Evolutionary conservation across 2,113 vertebrate species (phyloP).

Genomic region (Bubo scandiacus): DNA sequence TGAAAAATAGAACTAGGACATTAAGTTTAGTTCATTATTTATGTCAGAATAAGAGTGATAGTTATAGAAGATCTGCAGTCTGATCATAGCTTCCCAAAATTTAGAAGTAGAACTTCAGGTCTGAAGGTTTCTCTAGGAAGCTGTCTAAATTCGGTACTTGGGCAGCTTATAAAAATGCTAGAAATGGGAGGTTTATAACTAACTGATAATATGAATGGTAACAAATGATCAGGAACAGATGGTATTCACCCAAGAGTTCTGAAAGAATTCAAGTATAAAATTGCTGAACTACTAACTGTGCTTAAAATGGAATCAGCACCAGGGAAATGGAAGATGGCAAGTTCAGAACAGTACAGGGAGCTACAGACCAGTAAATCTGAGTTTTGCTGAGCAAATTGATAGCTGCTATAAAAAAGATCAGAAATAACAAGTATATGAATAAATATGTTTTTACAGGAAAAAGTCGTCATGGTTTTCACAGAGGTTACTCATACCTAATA

Average conservation of each 20-base stretch:
- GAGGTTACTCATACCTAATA: neutral
- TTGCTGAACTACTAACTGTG: neutral
- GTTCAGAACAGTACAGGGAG: neutral
- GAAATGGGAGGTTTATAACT: neutral
- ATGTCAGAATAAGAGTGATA: neutral
- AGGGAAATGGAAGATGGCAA: neutral
- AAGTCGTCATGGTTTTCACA: neutral
- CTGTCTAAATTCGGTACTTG: neutral
- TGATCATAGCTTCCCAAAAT: neutral
- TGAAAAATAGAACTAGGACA: neutral
- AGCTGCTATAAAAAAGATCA: neutral
- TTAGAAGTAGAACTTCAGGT: neutral
- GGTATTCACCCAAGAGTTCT: neutral
- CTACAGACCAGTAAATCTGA: neutral
- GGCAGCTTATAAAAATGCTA: neutral
- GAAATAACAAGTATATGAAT: neutral
- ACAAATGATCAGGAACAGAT: slow-evolving; percentile 5
- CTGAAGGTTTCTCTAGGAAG: neutral
- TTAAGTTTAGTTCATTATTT: neutral
- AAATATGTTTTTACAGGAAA: neutral
- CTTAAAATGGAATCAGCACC: neutral
- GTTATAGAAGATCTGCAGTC: neutral
- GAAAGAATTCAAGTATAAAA: neutral
- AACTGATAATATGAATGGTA: neutral
- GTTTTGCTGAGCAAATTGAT: neutral